Conservation (phyloP, 2,797 vertebrate species). For the Macroramphosus scolopax region DNA sequence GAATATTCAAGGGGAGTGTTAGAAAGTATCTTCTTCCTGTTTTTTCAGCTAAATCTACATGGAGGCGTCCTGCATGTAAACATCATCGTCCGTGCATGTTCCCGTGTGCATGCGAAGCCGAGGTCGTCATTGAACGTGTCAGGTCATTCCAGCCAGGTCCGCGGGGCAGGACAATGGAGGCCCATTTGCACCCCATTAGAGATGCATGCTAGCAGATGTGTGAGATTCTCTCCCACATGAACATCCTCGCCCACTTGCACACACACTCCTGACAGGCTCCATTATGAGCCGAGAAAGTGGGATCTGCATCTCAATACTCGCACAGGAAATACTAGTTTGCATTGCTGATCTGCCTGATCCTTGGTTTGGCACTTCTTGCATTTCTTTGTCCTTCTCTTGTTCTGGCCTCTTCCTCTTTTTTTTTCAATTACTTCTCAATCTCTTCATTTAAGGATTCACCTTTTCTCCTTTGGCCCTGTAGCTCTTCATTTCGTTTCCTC, state of each 20-base stretch:
- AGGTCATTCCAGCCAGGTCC: conserved; percentile 41
- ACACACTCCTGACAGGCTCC: conserved; percentile 49
- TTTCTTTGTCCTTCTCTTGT: conserved; percentile 47
- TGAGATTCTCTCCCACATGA: conserved; percentile 51
- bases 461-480: neutral
- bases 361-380: conserved; percentile 44
- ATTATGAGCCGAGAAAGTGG: conserved; percentile 63
- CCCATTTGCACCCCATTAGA: conserved; percentile 66
- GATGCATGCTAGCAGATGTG: conserved; percentile 71
- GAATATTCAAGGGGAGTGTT: too few species aligned
- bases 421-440: conserved; percentile 6
- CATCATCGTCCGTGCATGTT: too few species aligned
- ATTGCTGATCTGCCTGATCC: conserved; percentile 58
- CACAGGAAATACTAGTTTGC: conserved; percentile 67
- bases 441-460: conserved; percentile 15
- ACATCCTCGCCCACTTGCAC: conserved; percentile 30
- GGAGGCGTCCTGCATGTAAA: too few species aligned
- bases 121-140: conserved; percentile 25
- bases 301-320: conserved; percentile 78
- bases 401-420: conserved; percentile 29
- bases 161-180: conserved; percentile 40
- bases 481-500: too few species aligned
- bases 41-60: conserved; percentile 5
- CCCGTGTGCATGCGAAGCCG: conserved; percentile 25
- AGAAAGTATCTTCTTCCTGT: too few species aligned